phyloP scores from a whole-genome alignment of 2,888 invertebrate species.

The Mystacides longicornis region DNA sequence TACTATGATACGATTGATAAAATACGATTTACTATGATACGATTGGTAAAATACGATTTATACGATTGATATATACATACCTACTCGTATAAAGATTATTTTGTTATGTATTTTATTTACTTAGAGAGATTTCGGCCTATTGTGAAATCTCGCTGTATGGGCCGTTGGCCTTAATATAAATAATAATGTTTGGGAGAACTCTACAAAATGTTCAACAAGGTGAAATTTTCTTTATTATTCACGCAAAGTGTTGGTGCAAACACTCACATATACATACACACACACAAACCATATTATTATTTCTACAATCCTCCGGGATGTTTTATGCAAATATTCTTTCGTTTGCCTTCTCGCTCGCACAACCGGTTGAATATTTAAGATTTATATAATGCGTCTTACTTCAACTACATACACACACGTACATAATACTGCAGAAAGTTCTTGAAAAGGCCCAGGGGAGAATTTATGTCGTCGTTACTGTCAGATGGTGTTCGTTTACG shows the following conservation, averaged over 20 bases:
- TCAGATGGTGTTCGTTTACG: constrained; percentile 25
- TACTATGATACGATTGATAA: no score
- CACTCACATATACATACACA: no score
- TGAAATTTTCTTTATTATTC: constrained; percentile 17
- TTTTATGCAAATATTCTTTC: constrained; percentile 24
- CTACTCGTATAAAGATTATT: no score
- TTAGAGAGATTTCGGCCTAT: no score
- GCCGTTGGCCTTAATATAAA: no score
- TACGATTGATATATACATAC: no score
- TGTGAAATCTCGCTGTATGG: no score
- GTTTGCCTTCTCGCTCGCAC: constrained; percentile 13
- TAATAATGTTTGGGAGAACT: no score
- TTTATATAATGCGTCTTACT: constrained; percentile 12
- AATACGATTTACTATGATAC: no score
- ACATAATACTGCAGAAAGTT: constrained; percentile 25
- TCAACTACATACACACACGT: constrained; percentile 3
- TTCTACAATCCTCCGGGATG: constrained; percentile 20
- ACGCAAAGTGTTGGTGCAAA: constrained; percentile 18
- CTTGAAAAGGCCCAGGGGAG: constrained; percentile 25
- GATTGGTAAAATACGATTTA: no score
- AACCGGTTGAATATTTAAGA: constrained; percentile 4
- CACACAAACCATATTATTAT: constrained; percentile 22
- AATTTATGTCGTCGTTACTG: constrained; percentile 27
- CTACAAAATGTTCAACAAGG: constrained; percentile 1
- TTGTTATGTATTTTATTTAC: no score